Conservation (phyloP, 37 sponge, comb jelly and placozoan species). For the Tethya wilhelma region DNA sequence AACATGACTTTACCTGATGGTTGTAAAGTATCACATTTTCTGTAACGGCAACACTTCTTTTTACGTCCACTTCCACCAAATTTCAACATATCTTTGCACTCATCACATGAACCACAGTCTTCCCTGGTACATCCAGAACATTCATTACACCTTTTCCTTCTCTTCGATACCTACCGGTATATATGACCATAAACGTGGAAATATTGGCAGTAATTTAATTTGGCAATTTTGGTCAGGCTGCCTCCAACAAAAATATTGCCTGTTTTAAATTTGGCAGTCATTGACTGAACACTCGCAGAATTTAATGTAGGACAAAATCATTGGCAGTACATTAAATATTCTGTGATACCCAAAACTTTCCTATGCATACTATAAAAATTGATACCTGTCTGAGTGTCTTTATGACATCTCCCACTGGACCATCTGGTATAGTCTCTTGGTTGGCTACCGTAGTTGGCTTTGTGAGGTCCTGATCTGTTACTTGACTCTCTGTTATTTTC, state of each 20-base stretch:
- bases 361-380: too few relatives aligned
- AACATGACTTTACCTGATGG: too few relatives aligned
- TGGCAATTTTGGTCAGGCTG: too few relatives aligned
- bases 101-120: constrained; percentile 11
- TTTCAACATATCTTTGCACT: constrained; percentile 8
- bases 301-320: too few relatives aligned
- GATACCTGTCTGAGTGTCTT: constrained; percentile 10
- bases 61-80: constrained; percentile 13
- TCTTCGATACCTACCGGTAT: neutral
- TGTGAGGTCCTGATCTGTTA: too few relatives aligned
- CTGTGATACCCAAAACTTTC: too few relatives aligned
- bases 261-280: too few relatives aligned
- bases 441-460: neutral
- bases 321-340: too few relatives aligned
- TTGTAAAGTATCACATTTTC: constrained; percentile 1
- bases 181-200: neutral
- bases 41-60: constrained; percentile 6
- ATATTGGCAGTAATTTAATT: too few relatives aligned
- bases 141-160: constrained; percentile 6
- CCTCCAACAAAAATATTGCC: too few relatives aligned
- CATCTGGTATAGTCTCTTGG: neutral
- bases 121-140: constrained; percentile 13
- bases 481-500: neutral
- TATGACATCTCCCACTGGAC: neutral
- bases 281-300: too few relatives aligned